These are phyloP conservation scores for Myiozetetes cayanensis DNA, from an alignment of 2,113 vertebrate species.

Conservation along the genomic window DNA sequence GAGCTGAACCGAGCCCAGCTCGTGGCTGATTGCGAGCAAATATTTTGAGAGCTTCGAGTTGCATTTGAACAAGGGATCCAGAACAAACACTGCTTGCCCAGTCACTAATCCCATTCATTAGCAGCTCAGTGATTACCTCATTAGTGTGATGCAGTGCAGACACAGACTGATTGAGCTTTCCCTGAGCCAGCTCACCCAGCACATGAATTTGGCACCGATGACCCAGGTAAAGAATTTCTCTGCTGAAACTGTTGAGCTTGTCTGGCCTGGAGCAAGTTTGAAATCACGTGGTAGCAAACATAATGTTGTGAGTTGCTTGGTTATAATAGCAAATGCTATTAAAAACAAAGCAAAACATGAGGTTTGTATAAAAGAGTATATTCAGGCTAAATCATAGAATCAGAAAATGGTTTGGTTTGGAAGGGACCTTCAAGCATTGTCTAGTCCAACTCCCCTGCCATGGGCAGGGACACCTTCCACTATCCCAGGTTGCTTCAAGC, in stretches of 20 bases:
- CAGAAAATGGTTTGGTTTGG: background rate
- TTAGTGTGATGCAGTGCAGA: constrained; percentile 4
- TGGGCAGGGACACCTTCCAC: background rate
- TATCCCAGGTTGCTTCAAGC: background rate
- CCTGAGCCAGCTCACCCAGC: background rate
- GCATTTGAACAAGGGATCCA: constrained; percentile 23
- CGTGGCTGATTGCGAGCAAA: background rate
- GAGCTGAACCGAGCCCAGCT: background rate
- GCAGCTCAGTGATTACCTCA: constrained; percentile 38
- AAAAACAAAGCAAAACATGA: background rate
- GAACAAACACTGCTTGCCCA: constrained; percentile 35
- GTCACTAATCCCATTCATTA: constrained; percentile 30
- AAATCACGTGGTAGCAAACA: background rate
- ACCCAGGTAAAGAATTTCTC: constrained; percentile 3
- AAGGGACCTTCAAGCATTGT: background rate
- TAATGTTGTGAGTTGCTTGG: background rate
- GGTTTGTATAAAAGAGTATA: background rate
- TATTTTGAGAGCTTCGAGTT: constrained; percentile 1
- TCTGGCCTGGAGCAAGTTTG: background rate
- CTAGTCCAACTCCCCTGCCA: no score
- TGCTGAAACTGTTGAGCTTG: background rate
- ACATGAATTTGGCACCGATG: background rate
- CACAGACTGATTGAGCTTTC: background rate
- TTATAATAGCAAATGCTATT: background rate
- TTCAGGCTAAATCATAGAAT: background rate